Base-by-base conservation (phyloP, 2,113 vertebrate genomes). In the Actenoides lindsayi region DNA sequence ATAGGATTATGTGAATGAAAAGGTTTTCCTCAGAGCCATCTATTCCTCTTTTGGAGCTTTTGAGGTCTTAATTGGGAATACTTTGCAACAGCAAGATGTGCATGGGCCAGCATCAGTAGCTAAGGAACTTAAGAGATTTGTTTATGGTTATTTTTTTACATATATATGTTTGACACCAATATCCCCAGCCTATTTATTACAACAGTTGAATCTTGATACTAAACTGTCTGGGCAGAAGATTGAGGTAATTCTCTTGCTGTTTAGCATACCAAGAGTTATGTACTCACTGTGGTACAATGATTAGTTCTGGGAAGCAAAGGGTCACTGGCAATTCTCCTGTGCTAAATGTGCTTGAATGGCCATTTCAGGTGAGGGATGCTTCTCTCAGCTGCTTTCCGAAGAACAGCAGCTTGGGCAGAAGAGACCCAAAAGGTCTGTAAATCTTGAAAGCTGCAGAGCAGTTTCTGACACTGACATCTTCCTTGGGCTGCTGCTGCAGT, bases 211-310 rank as follows among this genome's bases (percentile, higher is more conserved):
- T 42, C 24, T 80, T 79, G 11, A 42, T 59, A 14, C 8, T 70
- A 1, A 42, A 63, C 30, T 65, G 14, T 11, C 37, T 56, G 42
- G 21, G 21, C 24, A 35, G 64, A 54, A 73, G 60, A n/a, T n/a
- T 11, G 7, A 35, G 17, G 8, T 44, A 53, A 17, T 27, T 31
- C 10, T 69, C n/a, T 83, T 6, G 0, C 21, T 42, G 2, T 18
- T 46, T 13, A 41, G 13, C 0, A 1, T 30, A 35, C 16, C 19
- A 41, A 20, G 59, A 48, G 39, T 7, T 0, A 37, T 57, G 24
- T 48, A 1, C 35, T 50, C 3, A 3, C 44, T 82, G 18, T 35
- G 42, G 6, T 54, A 10, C 0, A 5, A 3, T 0, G 1, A 6
- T 10, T 1, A 1, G 51, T 86, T n/a, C 44, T 81, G 41, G 46